Evolutionary conservation across 2,113 vertebrate genomes (phyloP).

Genomic region (Empidonax alnorum): DNA sequence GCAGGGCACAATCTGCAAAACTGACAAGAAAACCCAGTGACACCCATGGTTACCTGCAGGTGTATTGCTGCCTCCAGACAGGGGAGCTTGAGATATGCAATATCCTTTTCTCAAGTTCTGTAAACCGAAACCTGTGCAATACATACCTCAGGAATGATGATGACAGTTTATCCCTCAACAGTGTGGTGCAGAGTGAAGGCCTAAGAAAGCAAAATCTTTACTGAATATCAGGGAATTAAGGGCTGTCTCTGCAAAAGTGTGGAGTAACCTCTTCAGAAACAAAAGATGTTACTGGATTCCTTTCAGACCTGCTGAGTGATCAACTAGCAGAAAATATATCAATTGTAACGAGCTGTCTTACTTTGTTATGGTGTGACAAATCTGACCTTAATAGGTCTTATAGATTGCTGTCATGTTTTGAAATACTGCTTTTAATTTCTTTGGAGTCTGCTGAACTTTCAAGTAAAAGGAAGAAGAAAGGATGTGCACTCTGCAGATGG

Average conservation of each 20-base stretch:
- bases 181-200: background rate
- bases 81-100: background rate
- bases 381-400: background rate
- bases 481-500: background rate
- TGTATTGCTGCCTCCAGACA: background rate
- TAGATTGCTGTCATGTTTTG: background rate
- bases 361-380: background rate
- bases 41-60: background rate
- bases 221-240: background rate
- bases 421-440: background rate
- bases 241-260: background rate
- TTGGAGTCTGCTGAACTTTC: background rate
- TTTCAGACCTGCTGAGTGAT: background rate
- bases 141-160: background rate
- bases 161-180: background rate
- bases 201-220: background rate
- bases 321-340: background rate
- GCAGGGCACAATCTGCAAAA: background rate
- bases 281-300: background rate
- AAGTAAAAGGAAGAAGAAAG: background rate
- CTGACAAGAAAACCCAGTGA: fast-evolving
- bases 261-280: background rate
- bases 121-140: background rate
- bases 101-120: background rate
- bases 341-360: background rate